Evolutionary conservation across 2,888 invertebrate species (phyloP).

Genomic region (Capitulum mitella): DNA sequence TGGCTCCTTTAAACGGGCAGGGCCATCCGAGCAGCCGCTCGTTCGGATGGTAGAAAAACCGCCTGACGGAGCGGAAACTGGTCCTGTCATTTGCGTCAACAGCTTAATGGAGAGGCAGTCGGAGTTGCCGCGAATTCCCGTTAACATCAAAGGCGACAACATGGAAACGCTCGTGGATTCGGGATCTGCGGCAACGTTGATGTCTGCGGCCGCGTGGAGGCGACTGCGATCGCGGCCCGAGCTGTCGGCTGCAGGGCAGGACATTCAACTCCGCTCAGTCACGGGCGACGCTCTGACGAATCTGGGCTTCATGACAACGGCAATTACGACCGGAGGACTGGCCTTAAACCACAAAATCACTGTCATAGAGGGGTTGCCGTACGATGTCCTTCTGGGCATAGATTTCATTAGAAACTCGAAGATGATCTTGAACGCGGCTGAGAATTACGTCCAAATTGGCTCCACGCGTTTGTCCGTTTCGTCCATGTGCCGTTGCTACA

Average conservation of each 20-base stretch:
- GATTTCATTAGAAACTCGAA: neutral
- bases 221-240: neutral
- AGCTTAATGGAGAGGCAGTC: neutral
- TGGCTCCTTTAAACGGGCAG: too few relatives aligned
- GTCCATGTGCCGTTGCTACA: neutral
- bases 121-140: neutral
- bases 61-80: too few relatives aligned
- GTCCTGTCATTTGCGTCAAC: too few relatives aligned
- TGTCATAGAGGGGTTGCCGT: neutral
- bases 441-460: neutral
- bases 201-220: neutral
- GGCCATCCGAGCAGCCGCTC: too few relatives aligned
- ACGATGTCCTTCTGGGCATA: neutral
- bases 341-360: too few relatives aligned
- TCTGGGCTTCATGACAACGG: neutral
- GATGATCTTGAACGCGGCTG: neutral
- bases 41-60: too few relatives aligned
- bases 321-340: neutral
- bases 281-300: neutral
- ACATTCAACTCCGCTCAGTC: neutral
- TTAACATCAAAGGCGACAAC: neutral
- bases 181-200: neutral
- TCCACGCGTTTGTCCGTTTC: neutral
- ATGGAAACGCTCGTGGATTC: neutral
- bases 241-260: neutral